Base-by-base conservation (phyloP, 2,888 invertebrate genomes). In the Phengaris arion region DNA sequence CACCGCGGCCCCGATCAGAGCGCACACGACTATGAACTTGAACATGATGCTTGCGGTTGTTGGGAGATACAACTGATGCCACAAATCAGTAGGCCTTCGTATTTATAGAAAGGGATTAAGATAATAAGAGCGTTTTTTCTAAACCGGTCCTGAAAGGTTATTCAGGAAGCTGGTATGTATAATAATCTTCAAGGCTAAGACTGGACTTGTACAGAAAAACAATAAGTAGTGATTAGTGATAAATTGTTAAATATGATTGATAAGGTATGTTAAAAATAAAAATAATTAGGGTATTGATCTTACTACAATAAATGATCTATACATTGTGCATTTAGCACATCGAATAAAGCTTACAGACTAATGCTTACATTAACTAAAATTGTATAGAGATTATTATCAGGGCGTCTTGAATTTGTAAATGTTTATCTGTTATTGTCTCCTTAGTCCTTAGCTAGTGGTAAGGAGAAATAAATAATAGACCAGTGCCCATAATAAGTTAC, bases 11-110 rank as follows among this genome's bases (percentile, higher is more conserved):
- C 95, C 94, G 81, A 95, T 83, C 82, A 95, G 87, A 86, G 94
- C 94, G 85, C 92, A 94, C 93, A 95, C 93, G 84, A 94, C 94
- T 88, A 94, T 93, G 88, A 92, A 81, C 84, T 92, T 93, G 83
- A 86, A 92, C 92, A 94, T 94, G 82, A 85, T 90, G 87, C 85
- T 87, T 83, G 89, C 85, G 87, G 89, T 90, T 87, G 86, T 81
- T 86, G 83, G 82, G 80, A 82, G 52, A 75, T 81, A 84, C 86
- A 83, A 91, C 88, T 92, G 91, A 90, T 90, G 83, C 82, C 22
- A 59, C 15, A 10, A 22, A 59, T 59, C 22, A 59, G 22, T 22
- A 15, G 4, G 59, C 22, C 59, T 59, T 82, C 80, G 85, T 91
- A 90, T 92, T 89, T 93, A 92, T 91, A 90, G 84, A 87, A 87